Percentiles rank a stretch among this genome's conserved stretches.
These are phyloP conservation scores for Triplophysa siluroides DNA, from an alignment of 2,113 vertebrate species.

Conservation along the genomic window DNA sequence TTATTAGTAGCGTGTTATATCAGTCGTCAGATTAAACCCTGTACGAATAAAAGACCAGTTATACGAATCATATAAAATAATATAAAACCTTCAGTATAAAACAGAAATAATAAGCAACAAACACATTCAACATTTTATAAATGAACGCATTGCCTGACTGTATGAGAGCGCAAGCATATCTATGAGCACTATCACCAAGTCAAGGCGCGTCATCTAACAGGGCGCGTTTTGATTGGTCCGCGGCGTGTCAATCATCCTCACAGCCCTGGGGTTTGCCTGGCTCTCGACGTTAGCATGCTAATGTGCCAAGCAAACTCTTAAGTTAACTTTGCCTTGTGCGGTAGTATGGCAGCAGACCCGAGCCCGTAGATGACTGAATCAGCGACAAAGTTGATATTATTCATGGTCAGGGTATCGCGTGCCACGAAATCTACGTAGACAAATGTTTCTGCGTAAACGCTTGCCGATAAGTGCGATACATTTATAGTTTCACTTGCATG, in stretches of 20 bases:
- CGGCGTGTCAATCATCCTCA: constrained; percentile 59
- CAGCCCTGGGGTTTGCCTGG: constrained; percentile 32
- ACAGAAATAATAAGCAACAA: background rate
- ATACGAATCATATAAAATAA: background rate
- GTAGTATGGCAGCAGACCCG: constrained; percentile 58
- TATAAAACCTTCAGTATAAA: background rate
- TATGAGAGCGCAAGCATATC: too few relatives aligned
- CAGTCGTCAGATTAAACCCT: background rate
- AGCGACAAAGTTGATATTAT: constrained; percentile 50
- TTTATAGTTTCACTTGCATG: constrained; percentile 32
- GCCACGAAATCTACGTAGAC: background rate
- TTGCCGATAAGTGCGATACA: constrained; percentile 5
- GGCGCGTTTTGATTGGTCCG: constrained; percentile 63
- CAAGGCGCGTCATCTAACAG: constrained; percentile 35
- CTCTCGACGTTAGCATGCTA: constrained; percentile 57
- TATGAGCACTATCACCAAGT: background rate
- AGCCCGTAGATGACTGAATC: constrained; percentile 57
- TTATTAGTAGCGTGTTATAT: background rate
- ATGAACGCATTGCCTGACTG: too few relatives aligned
- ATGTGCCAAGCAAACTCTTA: constrained; percentile 67
- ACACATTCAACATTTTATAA: background rate
- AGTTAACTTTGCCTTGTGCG: constrained; percentile 70
- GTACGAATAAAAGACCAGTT: background rate
- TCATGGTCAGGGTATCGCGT: background rate
- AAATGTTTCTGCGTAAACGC: background rate